Conservation (phyloP, 2,888 invertebrate species). For the Apotomis capreana region DNA sequence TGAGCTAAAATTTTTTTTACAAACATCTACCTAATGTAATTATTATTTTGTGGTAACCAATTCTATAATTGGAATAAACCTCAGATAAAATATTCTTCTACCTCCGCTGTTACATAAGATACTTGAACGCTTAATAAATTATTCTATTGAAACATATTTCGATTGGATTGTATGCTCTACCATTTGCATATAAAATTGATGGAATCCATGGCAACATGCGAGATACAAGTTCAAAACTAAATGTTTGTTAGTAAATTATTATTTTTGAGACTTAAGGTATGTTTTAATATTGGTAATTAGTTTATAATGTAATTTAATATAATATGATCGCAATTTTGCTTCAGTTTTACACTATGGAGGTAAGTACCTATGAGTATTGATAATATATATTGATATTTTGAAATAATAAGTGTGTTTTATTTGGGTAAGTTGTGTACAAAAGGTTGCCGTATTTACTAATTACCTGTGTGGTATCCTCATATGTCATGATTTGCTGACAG, state of each 20-base stretch:
- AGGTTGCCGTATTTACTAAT: no score
- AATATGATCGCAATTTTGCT: slow-evolving; percentile 74
- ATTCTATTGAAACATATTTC: slow-evolving; percentile 6
- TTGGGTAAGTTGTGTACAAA: slow-evolving; percentile 21
- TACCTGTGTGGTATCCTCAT: no score
- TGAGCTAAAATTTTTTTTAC: not conserved
- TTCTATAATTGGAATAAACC: not conserved
- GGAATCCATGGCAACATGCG: not conserved
- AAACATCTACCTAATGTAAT: not conserved
- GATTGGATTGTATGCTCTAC: not conserved
- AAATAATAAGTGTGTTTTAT: slow-evolving; percentile 56
- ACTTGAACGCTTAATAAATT: not conserved
- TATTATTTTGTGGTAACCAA: not conserved
- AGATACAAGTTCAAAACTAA: slow-evolving; percentile 37
- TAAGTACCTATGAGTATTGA: slow-evolving; percentile 68
- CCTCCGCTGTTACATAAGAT: slow-evolving; percentile 12
- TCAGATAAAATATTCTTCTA: slow-evolving; percentile 2
- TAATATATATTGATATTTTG: slow-evolving; percentile 70
- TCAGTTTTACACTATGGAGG: slow-evolving; percentile 65
- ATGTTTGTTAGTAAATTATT: slow-evolving; percentile 83
- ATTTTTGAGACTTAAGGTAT: slow-evolving; percentile 81
- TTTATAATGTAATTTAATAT: slow-evolving; percentile 80
- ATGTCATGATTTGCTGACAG: no score
- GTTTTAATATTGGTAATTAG: slow-evolving; percentile 80
- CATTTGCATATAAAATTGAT: slow-evolving; percentile 6